Base-by-base conservation (phyloP, 2,888 invertebrate genomes). In the Ophion costatus region DNA sequence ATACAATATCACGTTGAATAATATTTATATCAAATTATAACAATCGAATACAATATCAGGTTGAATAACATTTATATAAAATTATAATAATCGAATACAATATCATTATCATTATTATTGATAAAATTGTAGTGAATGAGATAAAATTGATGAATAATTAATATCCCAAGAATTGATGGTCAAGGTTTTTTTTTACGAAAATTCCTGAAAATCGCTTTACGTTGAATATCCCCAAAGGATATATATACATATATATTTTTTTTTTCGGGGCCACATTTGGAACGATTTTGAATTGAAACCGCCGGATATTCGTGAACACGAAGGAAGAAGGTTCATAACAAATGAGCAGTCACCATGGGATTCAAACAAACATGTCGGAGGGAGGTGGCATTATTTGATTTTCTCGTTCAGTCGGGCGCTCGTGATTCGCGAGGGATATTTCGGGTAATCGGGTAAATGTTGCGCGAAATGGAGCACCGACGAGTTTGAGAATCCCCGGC, bases 331-430 rank as follows among this genome's bases (percentile, higher is more conserved):
- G 14, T 51, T 51, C 51, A 51, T 67, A 80, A 85, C 82, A 82
- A 85, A 56, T 79, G 84, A 85, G 67, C 71, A 76, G 76, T 67
- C 61, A 77, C 59, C 80, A 79, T 80, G 84, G 82, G 70, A 71
- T 59, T 82, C 64, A 69, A 76, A 80, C 77, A 82, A 84, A 82
- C 76, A 86, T 86, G 86, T 79, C 86, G 82, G 76, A 74, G 33
- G 74, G 75, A 75, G 38, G 24, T 73, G 22, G 20, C 10, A 51
- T 70, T 76, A 69, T 73, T 71, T 82, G 79, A 84, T 59, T 69
- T 56, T 61, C 74, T 24, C 9, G 38, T 38, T 5, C 38, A 38
- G 6, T 63, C 63, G 70, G 51, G 82, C 45, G 67, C 59, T 71
- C 59, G 71, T 76, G 77, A 14, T 83, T 71, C 45, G 57, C 38